A percentile compares a stretch with the other conserved stretches of the same genome.
Evolutionary conservation across 2,113 vertebrate species (phyloP).

Genomic region (Thamnaconus septentrionalis): DNA sequence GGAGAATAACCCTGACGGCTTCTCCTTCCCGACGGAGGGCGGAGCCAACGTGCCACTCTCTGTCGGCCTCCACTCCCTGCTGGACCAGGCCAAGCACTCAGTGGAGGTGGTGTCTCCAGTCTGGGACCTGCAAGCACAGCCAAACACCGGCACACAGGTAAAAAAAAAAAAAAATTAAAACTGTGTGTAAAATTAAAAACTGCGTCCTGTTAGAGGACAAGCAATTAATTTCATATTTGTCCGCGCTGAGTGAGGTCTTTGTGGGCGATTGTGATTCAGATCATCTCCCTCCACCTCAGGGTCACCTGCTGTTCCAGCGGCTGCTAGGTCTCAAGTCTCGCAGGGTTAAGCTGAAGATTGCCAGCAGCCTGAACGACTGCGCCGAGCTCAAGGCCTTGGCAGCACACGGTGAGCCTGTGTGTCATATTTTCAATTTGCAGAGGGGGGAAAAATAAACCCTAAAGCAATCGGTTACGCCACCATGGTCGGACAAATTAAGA

Average conservation of each 20-base stretch:
- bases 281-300: conserved; percentile 55
- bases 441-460: no score
- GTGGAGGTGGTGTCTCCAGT: conserved; percentile 91
- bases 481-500: not conserved
- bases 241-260: conserved; percentile 35
- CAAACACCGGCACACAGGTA: conserved; percentile 77
- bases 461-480: conserved; percentile 24
- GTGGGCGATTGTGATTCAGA: conserved; percentile 11
- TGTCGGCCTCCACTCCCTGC: conserved; percentile 84
- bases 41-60: conserved; percentile 82
- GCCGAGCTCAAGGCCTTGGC: conserved; percentile 65
- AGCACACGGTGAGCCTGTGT: conserved; percentile 57
- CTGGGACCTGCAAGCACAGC: conserved; percentile 79
- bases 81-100: conserved; percentile 86
- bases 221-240: conserved; percentile 47
- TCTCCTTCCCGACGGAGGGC: conserved; percentile 78
- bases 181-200: no score
- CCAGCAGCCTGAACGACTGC: conserved; percentile 64
- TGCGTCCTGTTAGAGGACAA: conserved; percentile 19
- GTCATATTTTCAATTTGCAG: conserved; percentile 16
- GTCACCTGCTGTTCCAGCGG: conserved; percentile 71
- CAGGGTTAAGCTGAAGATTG: conserved; percentile 72
- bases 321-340: conserved; percentile 66
- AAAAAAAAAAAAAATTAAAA: no score
- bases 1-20: conserved; percentile 90